These are phyloP conservation scores for Rhingia rostrata DNA, from an alignment of 2,888 invertebrate genomes.

Conservation along the genomic window DNA sequence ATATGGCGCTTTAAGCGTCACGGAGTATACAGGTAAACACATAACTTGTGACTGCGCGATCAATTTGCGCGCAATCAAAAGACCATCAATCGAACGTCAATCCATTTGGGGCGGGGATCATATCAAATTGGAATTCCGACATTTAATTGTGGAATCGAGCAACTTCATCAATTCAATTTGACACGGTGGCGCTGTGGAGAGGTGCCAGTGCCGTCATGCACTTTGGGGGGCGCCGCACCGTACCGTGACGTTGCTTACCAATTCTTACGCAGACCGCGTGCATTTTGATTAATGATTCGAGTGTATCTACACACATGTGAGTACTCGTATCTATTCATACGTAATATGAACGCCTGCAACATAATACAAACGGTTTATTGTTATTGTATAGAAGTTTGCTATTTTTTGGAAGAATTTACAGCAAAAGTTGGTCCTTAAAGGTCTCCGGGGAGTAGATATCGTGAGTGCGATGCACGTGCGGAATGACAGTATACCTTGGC, in stretches of 20 bases:
- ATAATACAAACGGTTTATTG: slow-evolving; percentile 24
- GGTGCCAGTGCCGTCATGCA: slow-evolving; percentile 38
- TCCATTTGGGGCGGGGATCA: slow-evolving; percentile 62
- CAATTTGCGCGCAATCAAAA: slow-evolving; percentile 55
- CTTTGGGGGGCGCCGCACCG: slow-evolving; percentile 41
- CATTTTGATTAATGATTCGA: slow-evolving; percentile 63
- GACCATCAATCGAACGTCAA: slow-evolving; percentile 69
- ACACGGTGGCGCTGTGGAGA: slow-evolving; percentile 63
- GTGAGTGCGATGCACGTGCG: slow-evolving; percentile 57
- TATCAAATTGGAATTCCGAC: slow-evolving; percentile 65
- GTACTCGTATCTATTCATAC: neutral
- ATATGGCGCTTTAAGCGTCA: slow-evolving; percentile 44
- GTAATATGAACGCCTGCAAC: neutral
- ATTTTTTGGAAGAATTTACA: slow-evolving; percentile 20
- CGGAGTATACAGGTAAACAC: neutral
- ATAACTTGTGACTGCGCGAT: slow-evolving; percentile 21
- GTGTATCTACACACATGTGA: slow-evolving; percentile 9
- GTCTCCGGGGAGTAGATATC: slow-evolving; percentile 74
- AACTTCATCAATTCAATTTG: slow-evolving; percentile 74
- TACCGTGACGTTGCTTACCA: neutral
- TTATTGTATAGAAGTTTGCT: slow-evolving; percentile 14
- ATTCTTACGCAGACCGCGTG: slow-evolving; percentile 17
- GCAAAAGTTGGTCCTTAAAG: slow-evolving; percentile 56
- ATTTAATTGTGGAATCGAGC: slow-evolving; percentile 48
- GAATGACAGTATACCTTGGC: slow-evolving; percentile 36